Evolutionary conservation across 2,113 vertebrate species (phyloP).

Genomic region (Chauna torquata): DNA sequence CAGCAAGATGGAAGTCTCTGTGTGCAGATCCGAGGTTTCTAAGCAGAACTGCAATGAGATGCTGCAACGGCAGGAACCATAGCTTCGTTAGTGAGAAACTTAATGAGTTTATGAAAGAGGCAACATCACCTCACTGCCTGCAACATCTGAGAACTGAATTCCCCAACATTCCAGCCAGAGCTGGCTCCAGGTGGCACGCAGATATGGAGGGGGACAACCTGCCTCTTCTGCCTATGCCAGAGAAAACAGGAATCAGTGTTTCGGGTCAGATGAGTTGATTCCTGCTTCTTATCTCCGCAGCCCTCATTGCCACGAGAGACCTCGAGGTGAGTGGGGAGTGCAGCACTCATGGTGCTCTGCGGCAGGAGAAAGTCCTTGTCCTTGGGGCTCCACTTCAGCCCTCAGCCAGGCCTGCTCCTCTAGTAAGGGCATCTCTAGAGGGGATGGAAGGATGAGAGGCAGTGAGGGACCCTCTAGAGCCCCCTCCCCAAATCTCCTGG

Average conservation of each 20-base stretch:
- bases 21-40: background rate
- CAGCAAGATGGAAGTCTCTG: background rate
- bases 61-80: background rate
- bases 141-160: background rate
- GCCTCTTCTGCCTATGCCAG: background rate
- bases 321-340: background rate
- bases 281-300: background rate
- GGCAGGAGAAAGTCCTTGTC: background rate
- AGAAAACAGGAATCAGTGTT: background rate
- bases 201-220: background rate
- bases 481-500: background rate
- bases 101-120: background rate
- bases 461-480: background rate
- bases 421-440: background rate
- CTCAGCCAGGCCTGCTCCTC: background rate
- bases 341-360: background rate
- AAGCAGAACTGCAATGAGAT: background rate
- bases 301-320: background rate
- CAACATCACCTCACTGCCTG: background rate
- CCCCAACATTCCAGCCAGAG: background rate
- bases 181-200: background rate
- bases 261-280: background rate
- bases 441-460: background rate
- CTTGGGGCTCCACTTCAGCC: background rate
- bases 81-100: background rate